Evolutionary conservation across 1,140 invertebrate genomes (phyloP).

Genomic region (Dryas iulia): DNA sequence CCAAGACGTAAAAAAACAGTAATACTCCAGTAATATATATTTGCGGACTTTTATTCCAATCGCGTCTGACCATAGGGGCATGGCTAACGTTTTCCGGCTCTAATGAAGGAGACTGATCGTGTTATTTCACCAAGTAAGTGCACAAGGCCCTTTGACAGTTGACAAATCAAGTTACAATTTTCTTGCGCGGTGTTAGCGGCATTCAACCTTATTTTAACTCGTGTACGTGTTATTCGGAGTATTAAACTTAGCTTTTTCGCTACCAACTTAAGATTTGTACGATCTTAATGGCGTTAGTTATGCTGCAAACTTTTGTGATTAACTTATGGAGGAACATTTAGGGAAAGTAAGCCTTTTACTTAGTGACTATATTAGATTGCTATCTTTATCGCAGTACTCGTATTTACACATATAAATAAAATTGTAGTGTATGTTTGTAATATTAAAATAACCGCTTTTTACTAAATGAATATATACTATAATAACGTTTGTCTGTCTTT

Average conservation of each 20-base stretch:
- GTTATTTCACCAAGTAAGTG: conserved; percentile 18
- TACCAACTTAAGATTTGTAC: conserved; percentile 25
- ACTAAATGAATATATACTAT: no score
- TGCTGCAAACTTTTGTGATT: conserved; percentile 21
- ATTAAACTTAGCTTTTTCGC: conserved; percentile 40
- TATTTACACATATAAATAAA: no score
- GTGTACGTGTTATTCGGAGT: conserved; percentile 38
- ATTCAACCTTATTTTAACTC: conserved; percentile 27
- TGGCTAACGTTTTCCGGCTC: not conserved
- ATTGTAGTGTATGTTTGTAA: no score
- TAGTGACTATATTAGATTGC: not conserved
- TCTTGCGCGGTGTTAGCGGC: not conserved
- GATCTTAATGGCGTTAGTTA: conserved; percentile 37
- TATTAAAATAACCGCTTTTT: no score
- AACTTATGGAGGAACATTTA: not conserved
- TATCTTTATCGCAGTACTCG: no score
- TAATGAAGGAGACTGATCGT: conserved; percentile 22
- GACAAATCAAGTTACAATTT: conserved; percentile 69
- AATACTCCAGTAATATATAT: no score
- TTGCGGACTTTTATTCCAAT: not conserved
- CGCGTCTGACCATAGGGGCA: not conserved
- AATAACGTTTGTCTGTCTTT: no score
- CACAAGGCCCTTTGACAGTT: conserved; percentile 38
- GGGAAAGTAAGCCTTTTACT: not conserved
- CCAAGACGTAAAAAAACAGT: not conserved